Evolutionary conservation across 2,888 invertebrate genomes (phyloP), one percentile per base, ranked within the genome.

Genomic region (Aspidiotus rigidus): DNA sequence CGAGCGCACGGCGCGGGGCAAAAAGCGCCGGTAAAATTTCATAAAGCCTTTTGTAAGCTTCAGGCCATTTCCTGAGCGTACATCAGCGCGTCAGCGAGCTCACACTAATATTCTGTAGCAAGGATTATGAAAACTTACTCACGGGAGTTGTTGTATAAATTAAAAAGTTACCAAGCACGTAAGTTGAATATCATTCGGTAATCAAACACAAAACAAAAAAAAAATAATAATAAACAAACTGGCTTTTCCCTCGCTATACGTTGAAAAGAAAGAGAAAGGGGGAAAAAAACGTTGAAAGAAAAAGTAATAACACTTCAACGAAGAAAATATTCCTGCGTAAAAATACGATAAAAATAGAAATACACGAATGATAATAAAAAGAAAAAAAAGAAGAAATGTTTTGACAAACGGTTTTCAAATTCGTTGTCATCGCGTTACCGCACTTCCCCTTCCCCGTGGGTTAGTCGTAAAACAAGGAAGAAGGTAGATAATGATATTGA

Each of bases 111-210:
- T 40, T 62, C 62, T 13, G 49, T 57, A 42, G 62, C 41, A 62
- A n/a, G 62, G 62, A 62, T 62, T 62, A 62, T 62, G 62, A 62
- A 62, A 62, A 62, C 62, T 62, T 41, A 62, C 62, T 62, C 62
- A 15, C n/a, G 62, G 62, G 62, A 62, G 42, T 62, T 62, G 62
- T 62, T 62, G 62, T 62, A 62, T 62, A 62, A 44, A 62, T 62
- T 62, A 62, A 62, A 62, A 62, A 62, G n/a, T 62, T 41, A 62
- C 62, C 8, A 44, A 62, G 62, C 62, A 62, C 62, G 62, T 62
- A 44, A 62, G 62, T 62, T 44, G 62, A 62, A 62, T 62, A 62
- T 62, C 62, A 62, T 62, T 62, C 44, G 62, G 40, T 62, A 44
- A 62, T 62, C 62, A 62, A 62, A 44, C 41, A 39, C 62, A n/a